Base-by-base conservation (phyloP, 2,113 vertebrate species). In the Neoarius graeffei region DNA sequence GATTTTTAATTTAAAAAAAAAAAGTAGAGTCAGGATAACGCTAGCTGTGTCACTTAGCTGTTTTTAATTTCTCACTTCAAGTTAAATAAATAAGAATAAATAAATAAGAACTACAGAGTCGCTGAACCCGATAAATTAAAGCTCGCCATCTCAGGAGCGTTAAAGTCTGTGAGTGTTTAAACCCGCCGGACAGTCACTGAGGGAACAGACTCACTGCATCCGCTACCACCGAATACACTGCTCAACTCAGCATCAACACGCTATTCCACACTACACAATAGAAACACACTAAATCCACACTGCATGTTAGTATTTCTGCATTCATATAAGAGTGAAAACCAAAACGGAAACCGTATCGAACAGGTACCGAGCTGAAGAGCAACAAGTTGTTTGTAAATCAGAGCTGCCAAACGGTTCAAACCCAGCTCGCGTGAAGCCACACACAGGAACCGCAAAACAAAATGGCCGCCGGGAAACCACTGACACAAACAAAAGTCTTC, bases 371-470 rank as follows among this genome's bases (percentile, higher is more conserved):
- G 1, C 7, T 35, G 0, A 74, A 19, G n/a, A 64, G 69, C 86
- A 76, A 13, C 66, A n/a, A 85, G 66, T 66, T 83, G 54, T 84
- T 88, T 67, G 17, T 80, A 84, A 54, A 84, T 86, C 85, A 86
- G 59, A 35, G 73, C 84, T 83, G 64, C 52, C 64, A 86, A 86
- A 88, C 84, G 71, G 80, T 88, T 88, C 73, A 90, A 90, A 88
- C 87, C 17, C 64, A 62, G 11, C 0, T 13, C n/a, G 52, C 19
- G 83, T 83, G 81, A 90, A 90, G 69, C 20, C 19, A 15, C 3
- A 71, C 1, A 19, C 19, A 27, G 54, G 7, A 17, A 30, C 13
- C 8, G 5, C 1, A 0, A 10, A 52, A 19, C 76, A 56, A 19
- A 1, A 79, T 80, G 60, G 85, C 62, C 64, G 64, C 67, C 25